phyloP scores from a whole-genome alignment of 2,888 invertebrate species.

The Tiphia femorata region DNA sequence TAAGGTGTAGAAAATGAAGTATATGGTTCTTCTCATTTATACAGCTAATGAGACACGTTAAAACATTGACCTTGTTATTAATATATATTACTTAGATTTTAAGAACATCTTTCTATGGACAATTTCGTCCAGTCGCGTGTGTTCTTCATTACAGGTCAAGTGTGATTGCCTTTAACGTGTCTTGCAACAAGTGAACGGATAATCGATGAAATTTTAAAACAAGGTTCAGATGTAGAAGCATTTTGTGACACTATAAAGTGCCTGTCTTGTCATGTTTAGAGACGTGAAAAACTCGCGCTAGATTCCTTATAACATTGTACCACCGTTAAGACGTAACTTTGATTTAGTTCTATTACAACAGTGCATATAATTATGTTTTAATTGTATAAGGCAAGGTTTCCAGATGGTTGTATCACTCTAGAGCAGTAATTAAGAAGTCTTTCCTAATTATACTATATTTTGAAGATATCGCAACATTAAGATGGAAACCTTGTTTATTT shows the following conservation, averaged over 20 bases:
- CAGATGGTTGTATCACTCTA: slow-evolving; percentile 49
- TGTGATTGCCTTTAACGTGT: slow-evolving; percentile 50
- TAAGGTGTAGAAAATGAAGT: slow-evolving; percentile 26
- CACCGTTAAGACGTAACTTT: slow-evolving; percentile 42
- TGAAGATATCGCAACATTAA: slow-evolving; percentile 42
- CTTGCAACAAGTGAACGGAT: slow-evolving; percentile 45
- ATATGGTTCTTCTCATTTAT: slow-evolving; percentile 44
- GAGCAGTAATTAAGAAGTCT: slow-evolving; percentile 48
- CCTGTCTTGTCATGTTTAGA: slow-evolving; percentile 67
- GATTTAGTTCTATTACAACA: slow-evolving; percentile 44
- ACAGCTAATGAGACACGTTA: slow-evolving; percentile 46
- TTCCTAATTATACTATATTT: slow-evolving; percentile 60
- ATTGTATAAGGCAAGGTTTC: slow-evolving; percentile 49
- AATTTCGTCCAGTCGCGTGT: slow-evolving; percentile 46
- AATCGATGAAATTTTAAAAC: slow-evolving; percentile 62
- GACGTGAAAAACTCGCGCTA: slow-evolving; percentile 58
- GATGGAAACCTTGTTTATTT: slow-evolving; percentile 48
- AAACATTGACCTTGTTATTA: slow-evolving; percentile 34
- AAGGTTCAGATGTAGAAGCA: slow-evolving; percentile 61
- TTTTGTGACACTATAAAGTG: slow-evolving; percentile 68
- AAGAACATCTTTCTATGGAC: slow-evolving; percentile 51
- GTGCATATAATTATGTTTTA: slow-evolving; percentile 36
- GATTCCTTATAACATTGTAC: slow-evolving; percentile 55
- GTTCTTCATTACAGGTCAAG: slow-evolving; percentile 49
- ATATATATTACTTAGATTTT: slow-evolving; percentile 39